Conservation (phyloP, 2,888 invertebrate species). For the Busseola fusca region DNA sequence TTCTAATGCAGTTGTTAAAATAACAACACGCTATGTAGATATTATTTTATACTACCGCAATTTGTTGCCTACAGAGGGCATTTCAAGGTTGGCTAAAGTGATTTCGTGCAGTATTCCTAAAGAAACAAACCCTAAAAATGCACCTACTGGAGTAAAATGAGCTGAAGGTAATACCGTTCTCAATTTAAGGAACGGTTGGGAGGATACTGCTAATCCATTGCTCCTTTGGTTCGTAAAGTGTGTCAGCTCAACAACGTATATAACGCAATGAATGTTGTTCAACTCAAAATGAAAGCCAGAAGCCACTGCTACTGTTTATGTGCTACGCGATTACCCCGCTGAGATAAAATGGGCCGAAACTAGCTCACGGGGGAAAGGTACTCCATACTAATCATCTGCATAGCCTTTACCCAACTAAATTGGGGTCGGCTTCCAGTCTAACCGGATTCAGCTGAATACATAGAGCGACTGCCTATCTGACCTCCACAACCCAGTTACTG, state of each 20-base stretch:
- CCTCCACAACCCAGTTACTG: no score
- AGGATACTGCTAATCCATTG: background rate
- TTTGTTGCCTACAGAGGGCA: slow-evolving; percentile 36
- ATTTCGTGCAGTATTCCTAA: background rate
- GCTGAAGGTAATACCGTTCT: background rate
- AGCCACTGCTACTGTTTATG: no score
- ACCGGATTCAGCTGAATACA: no score
- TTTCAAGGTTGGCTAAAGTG: slow-evolving; percentile 20
- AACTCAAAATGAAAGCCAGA: no score
- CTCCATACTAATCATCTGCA: background rate
- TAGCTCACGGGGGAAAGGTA: background rate
- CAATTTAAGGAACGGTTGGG: background rate
- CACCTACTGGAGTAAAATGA: background rate
- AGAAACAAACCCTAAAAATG: background rate
- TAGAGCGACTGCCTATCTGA: no score
- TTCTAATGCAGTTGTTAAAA: slow-evolving; percentile 36
- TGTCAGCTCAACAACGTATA: no score
- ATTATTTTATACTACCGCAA: slow-evolving; percentile 12
- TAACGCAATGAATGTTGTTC: no score
- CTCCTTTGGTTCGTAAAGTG: background rate
- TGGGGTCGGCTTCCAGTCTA: no score
- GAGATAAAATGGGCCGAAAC: background rate
- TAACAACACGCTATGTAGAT: slow-evolving; percentile 23
- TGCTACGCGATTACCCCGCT: no score
- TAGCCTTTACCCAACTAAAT: no score